Base-by-base conservation (phyloP, 64 coral and sea anemone species). In the Pocillopora verrucosa region DNA sequence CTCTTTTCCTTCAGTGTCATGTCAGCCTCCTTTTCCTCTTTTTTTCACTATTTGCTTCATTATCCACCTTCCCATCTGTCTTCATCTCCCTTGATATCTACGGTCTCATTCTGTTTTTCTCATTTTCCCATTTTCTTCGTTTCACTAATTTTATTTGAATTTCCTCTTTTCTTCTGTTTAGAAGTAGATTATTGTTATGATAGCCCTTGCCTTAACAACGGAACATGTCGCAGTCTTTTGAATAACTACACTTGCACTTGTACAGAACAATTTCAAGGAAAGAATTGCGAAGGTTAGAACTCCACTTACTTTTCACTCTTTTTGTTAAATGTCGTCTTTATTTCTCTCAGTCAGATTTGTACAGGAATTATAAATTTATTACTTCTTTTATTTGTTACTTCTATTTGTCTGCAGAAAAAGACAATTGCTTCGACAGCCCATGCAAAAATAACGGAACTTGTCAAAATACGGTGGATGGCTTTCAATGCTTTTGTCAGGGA, bases 371-470 rank as follows among this genome's bases (percentile, higher is more conserved):
- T 6, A 60, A 14, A 60, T 60, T 6, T 14, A 60, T 60, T n/a
- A 1, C 11, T 17, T 62, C 16, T 12, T 17, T 62, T 60, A 60
- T 60, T 60, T 60, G 59, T 24, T 26, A 11, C n/a, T 69, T n/a
- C 6, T 45, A 2, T 45, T 6, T 0, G 0, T 26, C n/a, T 70
- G 20, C n/a, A 30, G n/a, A 5, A 70, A 70, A 10, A 24, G 25
- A 30, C 20, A 20, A 70, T 70, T 70, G 67, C 11, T n/a, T 38
- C 37, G 34, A 56, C 9, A 77, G 41, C 20, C 75, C 17, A 36
- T 57, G 75, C 75, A 14, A 77, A 77, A 77, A 77, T 36, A 56
- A 56, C 37, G 75, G 75, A 57, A 77, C 14, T 17, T 77, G 75
- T 56, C 4, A 17, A 15, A 56, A 77, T n/a, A 14, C 9, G 4